Conservation (phyloP, 2,113 vertebrate species). For the Brachyhypopomus gauderio region DNA sequence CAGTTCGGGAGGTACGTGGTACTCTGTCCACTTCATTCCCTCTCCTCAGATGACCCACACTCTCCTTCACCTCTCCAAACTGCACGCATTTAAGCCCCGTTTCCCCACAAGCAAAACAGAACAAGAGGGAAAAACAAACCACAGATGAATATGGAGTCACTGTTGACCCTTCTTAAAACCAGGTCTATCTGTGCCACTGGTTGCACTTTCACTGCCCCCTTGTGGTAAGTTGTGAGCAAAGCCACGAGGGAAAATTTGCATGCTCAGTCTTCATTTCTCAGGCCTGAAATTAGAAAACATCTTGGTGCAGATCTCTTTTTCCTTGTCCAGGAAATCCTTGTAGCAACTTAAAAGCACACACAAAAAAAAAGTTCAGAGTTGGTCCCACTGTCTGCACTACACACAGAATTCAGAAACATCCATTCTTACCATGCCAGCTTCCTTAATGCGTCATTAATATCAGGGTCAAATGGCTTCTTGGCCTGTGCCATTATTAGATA, state of each 20-base stretch:
- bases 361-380: background rate
- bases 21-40: no score
- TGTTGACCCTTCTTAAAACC: no score
- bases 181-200: background rate
- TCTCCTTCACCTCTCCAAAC: no score
- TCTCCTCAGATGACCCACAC: no score
- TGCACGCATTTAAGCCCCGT: no score
- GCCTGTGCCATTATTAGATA: constrained; percentile 83
- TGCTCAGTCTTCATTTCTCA: constrained; percentile 43
- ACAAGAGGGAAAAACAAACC: no score
- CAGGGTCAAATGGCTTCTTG: constrained; percentile 81
- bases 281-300: constrained; percentile 66
- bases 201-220: constrained; percentile 48
- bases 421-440: constrained; percentile 80
- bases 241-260: background rate
- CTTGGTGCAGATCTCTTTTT: constrained; percentile 71
- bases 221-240: constrained; percentile 20
- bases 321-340: constrained; percentile 69
- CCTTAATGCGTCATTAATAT: constrained; percentile 86
- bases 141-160: no score
- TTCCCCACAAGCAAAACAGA: no score
- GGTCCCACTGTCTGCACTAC: background rate
- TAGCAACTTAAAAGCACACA: constrained; percentile 58
- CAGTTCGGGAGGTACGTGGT: no score
- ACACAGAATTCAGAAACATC: background rate